A percentile compares a stretch with the other conserved stretches of the same genome.
phyloP scores from a whole-genome alignment of 2,797 vertebrate genomes.

The Schizopygopsis pylzovi region DNA sequence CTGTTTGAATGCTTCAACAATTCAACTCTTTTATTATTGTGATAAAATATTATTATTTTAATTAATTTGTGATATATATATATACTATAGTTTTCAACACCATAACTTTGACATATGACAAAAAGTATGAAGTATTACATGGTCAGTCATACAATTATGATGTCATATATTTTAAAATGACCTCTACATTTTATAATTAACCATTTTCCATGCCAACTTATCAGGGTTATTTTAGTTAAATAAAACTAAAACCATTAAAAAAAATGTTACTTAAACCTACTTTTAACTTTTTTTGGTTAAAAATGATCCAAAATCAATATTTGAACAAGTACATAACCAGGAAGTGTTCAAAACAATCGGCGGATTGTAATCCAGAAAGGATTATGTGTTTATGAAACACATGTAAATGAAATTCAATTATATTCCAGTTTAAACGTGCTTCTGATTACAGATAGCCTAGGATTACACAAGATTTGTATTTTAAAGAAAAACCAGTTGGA shows the following conservation, averaged over 20 bases:
- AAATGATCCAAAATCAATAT: too few relatives aligned
- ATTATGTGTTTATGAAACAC: too few relatives aligned
- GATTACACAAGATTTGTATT: too few relatives aligned
- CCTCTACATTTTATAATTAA: background rate
- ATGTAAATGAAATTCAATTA: too few relatives aligned
- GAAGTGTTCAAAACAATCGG: too few relatives aligned
- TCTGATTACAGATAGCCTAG: too few relatives aligned
- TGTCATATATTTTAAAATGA: background rate
- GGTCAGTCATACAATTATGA: background rate
- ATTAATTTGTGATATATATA: background rate
- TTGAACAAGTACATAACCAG: too few relatives aligned
- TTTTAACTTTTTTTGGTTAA: too few relatives aligned
- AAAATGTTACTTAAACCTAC: background rate
- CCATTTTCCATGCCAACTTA: background rate
- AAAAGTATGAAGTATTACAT: background rate
- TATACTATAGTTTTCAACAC: background rate
- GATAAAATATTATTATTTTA: background rate
- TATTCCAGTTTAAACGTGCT: too few relatives aligned
- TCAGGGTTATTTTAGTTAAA: background rate
- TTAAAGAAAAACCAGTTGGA: too few relatives aligned
- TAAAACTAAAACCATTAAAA: background rate
- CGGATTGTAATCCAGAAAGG: too few relatives aligned
- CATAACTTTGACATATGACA: background rate
- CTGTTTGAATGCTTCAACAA: background rate
- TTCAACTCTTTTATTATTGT: background rate